Conservation (phyloP, 2,797 vertebrate genomes). For the Argya squamiceps region DNA sequence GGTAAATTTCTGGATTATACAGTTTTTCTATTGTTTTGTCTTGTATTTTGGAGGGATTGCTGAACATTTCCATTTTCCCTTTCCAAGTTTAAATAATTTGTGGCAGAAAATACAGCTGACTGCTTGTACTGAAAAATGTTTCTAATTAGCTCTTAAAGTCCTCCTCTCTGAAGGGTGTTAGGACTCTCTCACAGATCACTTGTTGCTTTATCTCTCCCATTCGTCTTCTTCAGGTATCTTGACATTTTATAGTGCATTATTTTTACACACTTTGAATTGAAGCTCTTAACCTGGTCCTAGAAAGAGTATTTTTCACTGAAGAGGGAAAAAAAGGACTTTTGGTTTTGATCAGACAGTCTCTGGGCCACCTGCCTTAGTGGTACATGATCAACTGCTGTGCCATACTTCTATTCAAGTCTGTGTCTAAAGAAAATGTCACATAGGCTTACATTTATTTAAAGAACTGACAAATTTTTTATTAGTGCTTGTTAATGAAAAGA, state of each 20-base stretch:
- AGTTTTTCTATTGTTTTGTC: neutral
- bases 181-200: neutral
- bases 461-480: neutral
- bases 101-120: neutral
- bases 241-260: neutral
- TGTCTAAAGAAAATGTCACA: neutral
- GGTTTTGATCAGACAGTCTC: neutral
- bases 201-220: slow-evolving; percentile 1
- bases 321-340: neutral
- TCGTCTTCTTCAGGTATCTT: neutral
- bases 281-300: neutral
- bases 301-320: neutral
- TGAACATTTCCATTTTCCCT: neutral
- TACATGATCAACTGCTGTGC: neutral
- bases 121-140: neutral
- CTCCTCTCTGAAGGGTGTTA: neutral
- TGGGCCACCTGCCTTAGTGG: neutral
- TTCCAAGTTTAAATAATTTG: neutral
- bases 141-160: neutral
- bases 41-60: neutral
- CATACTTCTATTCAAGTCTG: neutral
- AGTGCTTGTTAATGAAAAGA: neutral
- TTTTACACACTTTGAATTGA: neutral
- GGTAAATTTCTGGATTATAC: neutral
- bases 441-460: neutral